Conservation (phyloP, 2,113 vertebrate genomes). For the Catharus fuscescens region DNA sequence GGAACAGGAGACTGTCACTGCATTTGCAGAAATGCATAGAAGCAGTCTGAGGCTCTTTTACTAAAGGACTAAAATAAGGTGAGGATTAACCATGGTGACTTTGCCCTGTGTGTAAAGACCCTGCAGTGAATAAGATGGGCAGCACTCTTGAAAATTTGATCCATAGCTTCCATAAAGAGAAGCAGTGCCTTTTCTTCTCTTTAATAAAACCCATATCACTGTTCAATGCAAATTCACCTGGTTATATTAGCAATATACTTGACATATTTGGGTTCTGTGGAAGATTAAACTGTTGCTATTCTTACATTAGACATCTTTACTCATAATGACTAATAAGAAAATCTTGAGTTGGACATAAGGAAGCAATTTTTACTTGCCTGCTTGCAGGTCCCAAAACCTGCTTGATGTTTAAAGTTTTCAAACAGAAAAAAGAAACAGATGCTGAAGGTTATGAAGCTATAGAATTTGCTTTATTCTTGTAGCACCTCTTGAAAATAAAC, state of each 20-base stretch:
- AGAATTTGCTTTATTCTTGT: not conserved
- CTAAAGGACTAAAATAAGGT: not conserved
- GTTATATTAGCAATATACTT: not conserved
- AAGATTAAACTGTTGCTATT: not conserved
- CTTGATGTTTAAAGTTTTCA: not conserved
- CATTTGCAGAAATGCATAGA: not conserved
- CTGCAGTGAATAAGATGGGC: not conserved
- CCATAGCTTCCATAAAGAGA: not conserved
- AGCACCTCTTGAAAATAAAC: not conserved
- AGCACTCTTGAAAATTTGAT: not conserved
- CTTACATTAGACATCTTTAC: not conserved
- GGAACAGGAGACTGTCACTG: not conserved
- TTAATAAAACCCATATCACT: not conserved
- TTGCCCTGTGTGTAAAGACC: not conserved
- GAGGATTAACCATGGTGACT: not conserved
- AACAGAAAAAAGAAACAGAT: not conserved
- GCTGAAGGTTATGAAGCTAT: not conserved
- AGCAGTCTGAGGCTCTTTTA: not conserved
- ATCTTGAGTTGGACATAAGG: not conserved
- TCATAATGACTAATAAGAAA: not conserved
- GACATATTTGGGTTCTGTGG: not conserved
- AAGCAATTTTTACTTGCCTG: not conserved
- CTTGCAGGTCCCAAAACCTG: not conserved
- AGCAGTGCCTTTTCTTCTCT: not conserved
- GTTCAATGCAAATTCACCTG: not conserved